Base-by-base conservation (phyloP, 2,113 vertebrate species). In the Myodes glareolus region DNA sequence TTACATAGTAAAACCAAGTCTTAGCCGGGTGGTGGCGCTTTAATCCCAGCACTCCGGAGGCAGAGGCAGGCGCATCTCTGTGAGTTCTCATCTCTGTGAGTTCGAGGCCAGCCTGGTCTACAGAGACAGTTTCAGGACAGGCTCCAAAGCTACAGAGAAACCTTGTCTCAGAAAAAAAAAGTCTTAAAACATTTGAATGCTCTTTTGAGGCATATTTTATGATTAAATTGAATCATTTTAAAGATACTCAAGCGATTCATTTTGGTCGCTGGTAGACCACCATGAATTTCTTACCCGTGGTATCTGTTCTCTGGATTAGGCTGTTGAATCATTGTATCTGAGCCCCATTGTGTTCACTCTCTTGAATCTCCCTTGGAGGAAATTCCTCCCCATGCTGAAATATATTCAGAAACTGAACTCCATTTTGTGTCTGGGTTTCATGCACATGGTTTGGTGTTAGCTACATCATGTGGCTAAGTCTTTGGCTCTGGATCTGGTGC, bases 151-250 rank as follows among this genome's bases (percentile, higher is more conserved):
- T 58, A 58, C 19, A 58, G 55, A 58, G 55, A 58, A 58, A 58
- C 17, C 55, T 58, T 58, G 5, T 58, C 55, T 58, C 17, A 1
- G 1, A 21, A 58, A 58, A 58, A 55, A 21, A 58, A 58, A 19
- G 55, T 21, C 55, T 58, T 58, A 52, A 52, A 52, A 80, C 42
- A 89, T 33, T 16, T 27, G 39, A n/a, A 72, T 23, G 31, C 10
- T 91, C 58, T 63, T 65, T 94, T 77, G 9, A 68, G 36, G 61
- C 29, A 55, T 67, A 77, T 72, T 93, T 89, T 97, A 50, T 89
- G 23, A 33, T 88, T 82, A 63, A 76, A 67, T 58, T 45, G 68
- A 65, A 81, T 75, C 33, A 76, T 77, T 67, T 81, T 93, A 52
- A 73, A 92, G 16, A 47, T 42, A 47, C 63, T 84, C 42, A 85